Conservation (phyloP, 2,113 vertebrate species). For the Heterotilapia buettikoferi region DNA sequence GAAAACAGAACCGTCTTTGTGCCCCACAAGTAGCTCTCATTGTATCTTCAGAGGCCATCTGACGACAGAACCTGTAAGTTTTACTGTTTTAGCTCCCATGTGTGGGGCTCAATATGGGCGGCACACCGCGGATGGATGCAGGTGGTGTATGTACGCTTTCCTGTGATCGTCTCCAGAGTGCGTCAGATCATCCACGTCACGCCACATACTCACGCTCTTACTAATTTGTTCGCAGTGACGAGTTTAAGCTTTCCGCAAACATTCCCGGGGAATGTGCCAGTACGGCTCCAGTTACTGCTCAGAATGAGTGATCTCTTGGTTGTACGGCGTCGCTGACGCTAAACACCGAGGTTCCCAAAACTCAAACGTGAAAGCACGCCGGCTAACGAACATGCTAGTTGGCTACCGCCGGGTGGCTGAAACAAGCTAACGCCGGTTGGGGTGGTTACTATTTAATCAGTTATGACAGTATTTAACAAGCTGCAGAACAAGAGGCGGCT, state of each 20-base stretch:
- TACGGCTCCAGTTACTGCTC: too few species aligned
- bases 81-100: fast-evolving
- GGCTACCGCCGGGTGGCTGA: neutral
- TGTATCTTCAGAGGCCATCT: neutral
- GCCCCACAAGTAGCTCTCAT: neutral
- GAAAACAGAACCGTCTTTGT: neutral
- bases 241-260: neutral
- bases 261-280: neutral
- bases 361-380: neutral
- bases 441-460: neutral
- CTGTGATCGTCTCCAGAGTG: neutral
- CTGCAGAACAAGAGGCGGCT: neutral
- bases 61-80: neutral
- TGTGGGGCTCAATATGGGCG: neutral
- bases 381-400: neutral
- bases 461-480: neutral
- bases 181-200: constrained; percentile 45
- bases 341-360: neutral
- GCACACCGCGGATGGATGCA: neutral
- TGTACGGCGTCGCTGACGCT: neutral
- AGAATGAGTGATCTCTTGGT: neutral
- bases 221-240: neutral
- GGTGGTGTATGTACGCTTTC: neutral
- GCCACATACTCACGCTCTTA: neutral
- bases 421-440: constrained; percentile 20